phyloP scores from a whole-genome alignment of 2,113 vertebrate species.

The Chiloscyllium plagiosum region DNA sequence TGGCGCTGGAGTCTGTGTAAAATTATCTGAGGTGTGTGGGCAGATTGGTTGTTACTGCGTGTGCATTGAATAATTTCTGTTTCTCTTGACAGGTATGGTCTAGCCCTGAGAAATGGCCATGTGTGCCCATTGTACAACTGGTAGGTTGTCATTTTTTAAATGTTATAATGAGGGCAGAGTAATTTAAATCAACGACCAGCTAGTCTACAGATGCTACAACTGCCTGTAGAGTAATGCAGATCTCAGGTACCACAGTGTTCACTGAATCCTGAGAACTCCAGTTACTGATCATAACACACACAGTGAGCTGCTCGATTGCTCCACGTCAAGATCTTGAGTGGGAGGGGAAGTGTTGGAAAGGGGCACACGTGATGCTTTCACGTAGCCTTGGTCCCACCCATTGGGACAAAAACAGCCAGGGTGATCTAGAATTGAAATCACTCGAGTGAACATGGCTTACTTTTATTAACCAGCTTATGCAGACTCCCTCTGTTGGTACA shows the following conservation, averaged over 20 bases:
- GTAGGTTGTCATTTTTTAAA: constrained; percentile 46
- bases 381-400: neutral
- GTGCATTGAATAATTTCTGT: neutral
- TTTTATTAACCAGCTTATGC: too few relatives aligned
- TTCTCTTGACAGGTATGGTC: constrained; percentile 54
- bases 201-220: neutral
- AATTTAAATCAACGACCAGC: neutral
- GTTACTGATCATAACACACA: neutral
- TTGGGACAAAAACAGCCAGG: too few relatives aligned
- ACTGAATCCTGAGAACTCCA: neutral
- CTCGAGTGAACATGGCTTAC: too few relatives aligned
- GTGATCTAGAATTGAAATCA: too few relatives aligned
- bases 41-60: neutral
- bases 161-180: neutral
- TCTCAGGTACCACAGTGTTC: neutral
- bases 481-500: too few relatives aligned
- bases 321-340: too few relatives aligned
- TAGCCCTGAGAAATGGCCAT: constrained; percentile 53
- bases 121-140: constrained; percentile 62
- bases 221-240: neutral
- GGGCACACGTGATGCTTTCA: neutral
- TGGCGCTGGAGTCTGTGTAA: neutral
- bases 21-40: neutral
- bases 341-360: too few relatives aligned
- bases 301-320: too few relatives aligned